Evolutionary conservation across 1,140 invertebrate species (phyloP).

Genomic region (Megalonaias nervosa): DNA sequence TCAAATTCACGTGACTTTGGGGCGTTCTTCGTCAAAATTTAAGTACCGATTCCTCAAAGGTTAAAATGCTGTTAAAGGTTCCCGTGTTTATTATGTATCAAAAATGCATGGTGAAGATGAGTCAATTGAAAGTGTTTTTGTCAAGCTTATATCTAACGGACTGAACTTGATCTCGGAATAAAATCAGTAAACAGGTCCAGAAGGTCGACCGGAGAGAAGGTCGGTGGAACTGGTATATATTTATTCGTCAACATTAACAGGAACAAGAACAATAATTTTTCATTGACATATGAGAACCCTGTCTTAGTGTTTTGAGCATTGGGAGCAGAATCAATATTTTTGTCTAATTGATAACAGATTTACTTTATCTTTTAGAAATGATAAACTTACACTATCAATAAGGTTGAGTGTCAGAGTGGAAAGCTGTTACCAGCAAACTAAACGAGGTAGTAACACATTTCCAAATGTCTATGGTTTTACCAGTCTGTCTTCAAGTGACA

Average conservation of each 20-base stretch:
- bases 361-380: neutral
- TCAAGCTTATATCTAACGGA: no score
- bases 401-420: neutral
- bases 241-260: neutral
- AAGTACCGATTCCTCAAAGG: no score
- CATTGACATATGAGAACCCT: neutral
- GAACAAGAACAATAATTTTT: neutral
- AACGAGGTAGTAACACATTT: neutral
- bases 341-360: neutral
- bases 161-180: no score
- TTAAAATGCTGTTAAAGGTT: no score
- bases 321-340: neutral
- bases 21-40: no score
- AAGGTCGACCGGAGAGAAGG: no score
- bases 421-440: neutral
- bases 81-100: no score
- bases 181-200: no score
- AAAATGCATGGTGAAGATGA: no score
- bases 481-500: slow-evolving; percentile 2
- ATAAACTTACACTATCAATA: neutral
- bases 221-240: no score
- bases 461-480: neutral
- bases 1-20: no score
- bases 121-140: no score
- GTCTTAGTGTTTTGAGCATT: neutral